A percentile compares a stretch with the other conserved stretches of the same genome.
phyloP scores from a whole-genome alignment of 2,888 invertebrate species.

The Cephus nigrinus region DNA sequence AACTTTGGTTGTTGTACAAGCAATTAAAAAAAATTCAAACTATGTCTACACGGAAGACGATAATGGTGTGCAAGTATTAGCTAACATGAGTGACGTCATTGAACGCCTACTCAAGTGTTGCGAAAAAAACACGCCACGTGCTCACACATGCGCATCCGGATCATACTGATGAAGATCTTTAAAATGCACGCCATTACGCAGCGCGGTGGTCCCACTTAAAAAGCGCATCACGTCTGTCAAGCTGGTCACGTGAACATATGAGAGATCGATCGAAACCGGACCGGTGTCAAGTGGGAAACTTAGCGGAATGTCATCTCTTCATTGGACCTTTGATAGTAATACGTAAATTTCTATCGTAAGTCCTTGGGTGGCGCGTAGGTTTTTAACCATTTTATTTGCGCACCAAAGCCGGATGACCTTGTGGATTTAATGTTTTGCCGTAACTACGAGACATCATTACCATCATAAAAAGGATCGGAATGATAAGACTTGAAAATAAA shows the following conservation, averaged over 20 bases:
- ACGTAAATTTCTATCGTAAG: background rate
- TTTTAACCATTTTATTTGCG: background rate
- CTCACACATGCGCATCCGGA: background rate
- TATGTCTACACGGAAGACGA: background rate
- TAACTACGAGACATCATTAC: background rate
- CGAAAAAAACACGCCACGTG: background rate
- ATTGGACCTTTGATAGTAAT: background rate
- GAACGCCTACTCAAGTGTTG: background rate
- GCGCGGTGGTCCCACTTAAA: background rate
- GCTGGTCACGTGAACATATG: background rate
- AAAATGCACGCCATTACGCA: background rate
- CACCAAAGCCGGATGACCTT: background rate
- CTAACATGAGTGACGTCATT: background rate
- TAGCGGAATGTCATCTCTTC: background rate
- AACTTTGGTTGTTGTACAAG: no score
- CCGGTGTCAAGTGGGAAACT: background rate
- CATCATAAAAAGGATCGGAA: background rate
- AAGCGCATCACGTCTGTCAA: background rate
- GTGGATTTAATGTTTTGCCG: background rate
- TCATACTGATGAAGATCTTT: background rate
- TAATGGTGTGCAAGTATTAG: background rate
- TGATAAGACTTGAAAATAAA: background rate
- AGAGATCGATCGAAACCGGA: background rate
- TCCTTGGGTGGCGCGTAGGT: background rate
- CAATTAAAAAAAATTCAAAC: background rate